Base-by-base conservation (phyloP, 2,113 vertebrate species). In the Antennarius striatus region DNA sequence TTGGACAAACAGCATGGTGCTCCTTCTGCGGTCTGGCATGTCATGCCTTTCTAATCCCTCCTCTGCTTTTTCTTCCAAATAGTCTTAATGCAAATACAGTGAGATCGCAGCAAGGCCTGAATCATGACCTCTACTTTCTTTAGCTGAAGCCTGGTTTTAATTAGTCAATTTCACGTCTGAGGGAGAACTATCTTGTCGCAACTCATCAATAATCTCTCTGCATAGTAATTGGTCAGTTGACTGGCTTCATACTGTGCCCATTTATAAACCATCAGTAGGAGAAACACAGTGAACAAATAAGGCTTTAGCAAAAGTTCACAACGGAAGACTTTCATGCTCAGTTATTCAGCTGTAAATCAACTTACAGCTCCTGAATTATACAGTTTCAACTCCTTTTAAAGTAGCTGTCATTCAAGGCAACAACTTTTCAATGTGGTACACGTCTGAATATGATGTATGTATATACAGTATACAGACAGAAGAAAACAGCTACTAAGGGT, bases 181-280 rank as follows among this genome's bases (percentile, higher is more conserved):
- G 47, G 36, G 53, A 70, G 47, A 29, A 36, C 42, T n/a, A 47
- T 49, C 40, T 40, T 47, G 28, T 45, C 67, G 51, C 16, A 50
- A 56, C 65, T 74, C 68, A 63, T 82, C 12, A 51, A 60, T 71
- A 76, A 68, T 63, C 49, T 49, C 45, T 0, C 16, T 54, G 67
- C 59, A 48, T 42, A 17, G 16, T 52, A 16, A 54, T 45, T 46
- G 61, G 70, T 22, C 50, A 64, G 28, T 28, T 56, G 28, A 50
- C 51, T 68, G 56, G 40, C 50, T 5, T 6, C 32, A 17, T 45
- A 36, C 46, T 64, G 10, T 28, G 65, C 46, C 63, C 36, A 39
- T 4, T 10, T 45, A 56, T 15, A 55, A 56, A 43, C 53, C 30
- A 56, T 7, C 42, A 57, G 28, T 54, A 43, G 9, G 46, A 3